Evolutionary conservation across 2,113 vertebrate species (phyloP).

Genomic region (Dromas ardeola): DNA sequence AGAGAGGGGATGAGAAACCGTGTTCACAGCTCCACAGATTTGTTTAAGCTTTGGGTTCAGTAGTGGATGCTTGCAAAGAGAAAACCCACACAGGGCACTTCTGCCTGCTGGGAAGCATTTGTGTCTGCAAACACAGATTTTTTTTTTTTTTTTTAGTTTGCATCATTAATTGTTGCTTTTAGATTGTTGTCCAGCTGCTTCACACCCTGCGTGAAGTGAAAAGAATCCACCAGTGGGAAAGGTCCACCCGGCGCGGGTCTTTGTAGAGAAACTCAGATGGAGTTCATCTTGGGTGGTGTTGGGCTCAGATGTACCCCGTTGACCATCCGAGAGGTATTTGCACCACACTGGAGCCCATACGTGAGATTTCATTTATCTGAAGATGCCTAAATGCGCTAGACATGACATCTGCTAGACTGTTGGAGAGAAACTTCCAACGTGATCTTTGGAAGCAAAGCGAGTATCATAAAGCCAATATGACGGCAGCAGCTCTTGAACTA

Average conservation of each 20-base stretch:
- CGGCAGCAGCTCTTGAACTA: conserved; percentile 1
- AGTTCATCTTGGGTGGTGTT: neutral
- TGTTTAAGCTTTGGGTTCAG: neutral
- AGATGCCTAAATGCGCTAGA: neutral
- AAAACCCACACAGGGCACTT: neutral
- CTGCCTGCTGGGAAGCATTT: neutral
- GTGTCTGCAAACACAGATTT: neutral
- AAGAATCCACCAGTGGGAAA: neutral
- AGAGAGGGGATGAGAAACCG: neutral
- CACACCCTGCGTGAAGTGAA: neutral
- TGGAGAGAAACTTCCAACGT: neutral
- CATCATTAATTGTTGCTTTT: neutral
- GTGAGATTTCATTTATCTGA: neutral
- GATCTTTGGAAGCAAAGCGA: neutral
- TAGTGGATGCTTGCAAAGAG: neutral
- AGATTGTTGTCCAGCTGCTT: neutral
- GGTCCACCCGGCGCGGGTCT: neutral
- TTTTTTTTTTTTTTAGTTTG: neutral
- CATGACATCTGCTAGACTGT: neutral
- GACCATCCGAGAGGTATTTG: neutral
- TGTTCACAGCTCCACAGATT: neutral
- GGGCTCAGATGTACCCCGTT: neutral
- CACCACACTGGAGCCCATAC: neutral
- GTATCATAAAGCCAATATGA: neutral
- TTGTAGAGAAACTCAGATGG: neutral